Evolutionary conservation across 1,140 invertebrate genomes (phyloP).

Genomic region (Cepaea nemoralis): DNA sequence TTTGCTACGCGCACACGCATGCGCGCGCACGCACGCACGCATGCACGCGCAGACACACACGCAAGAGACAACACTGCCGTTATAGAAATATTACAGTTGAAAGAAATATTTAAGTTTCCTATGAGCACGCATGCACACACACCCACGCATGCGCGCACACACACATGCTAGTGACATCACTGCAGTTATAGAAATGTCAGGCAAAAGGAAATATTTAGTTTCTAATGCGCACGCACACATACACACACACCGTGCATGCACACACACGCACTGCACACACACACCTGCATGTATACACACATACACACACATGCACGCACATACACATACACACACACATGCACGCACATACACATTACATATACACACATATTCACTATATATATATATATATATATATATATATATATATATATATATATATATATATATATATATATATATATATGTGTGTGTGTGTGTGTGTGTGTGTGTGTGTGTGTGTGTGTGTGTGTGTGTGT

Average conservation of each 20-base stretch:
- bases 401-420: constrained; percentile 25
- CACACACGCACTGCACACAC: too few species aligned
- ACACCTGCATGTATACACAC: constrained; percentile 17
- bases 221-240: constrained; percentile 8
- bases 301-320: constrained; percentile 18
- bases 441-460: neutral
- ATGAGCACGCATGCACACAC: too few species aligned
- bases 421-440: constrained; percentile 25
- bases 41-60: neutral
- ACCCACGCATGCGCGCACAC: neutral
- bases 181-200: too few species aligned
- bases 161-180: too few species aligned
- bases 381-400: constrained; percentile 16
- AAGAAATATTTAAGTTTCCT: too few species aligned
- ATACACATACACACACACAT: constrained; percentile 18
- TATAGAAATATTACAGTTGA: neutral
- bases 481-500: too few species aligned
- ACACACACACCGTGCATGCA: too few species aligned
- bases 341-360: neutral
- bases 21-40: neutral
- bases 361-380: too few species aligned
- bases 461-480: neutral
- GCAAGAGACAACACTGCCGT: neutral
- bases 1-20: neutral
- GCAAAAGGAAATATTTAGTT: neutral